These are phyloP conservation scores for Sarcophaga bullata DNA, from an alignment of 1,140 invertebrate genomes.

Conservation along the genomic window DNA sequence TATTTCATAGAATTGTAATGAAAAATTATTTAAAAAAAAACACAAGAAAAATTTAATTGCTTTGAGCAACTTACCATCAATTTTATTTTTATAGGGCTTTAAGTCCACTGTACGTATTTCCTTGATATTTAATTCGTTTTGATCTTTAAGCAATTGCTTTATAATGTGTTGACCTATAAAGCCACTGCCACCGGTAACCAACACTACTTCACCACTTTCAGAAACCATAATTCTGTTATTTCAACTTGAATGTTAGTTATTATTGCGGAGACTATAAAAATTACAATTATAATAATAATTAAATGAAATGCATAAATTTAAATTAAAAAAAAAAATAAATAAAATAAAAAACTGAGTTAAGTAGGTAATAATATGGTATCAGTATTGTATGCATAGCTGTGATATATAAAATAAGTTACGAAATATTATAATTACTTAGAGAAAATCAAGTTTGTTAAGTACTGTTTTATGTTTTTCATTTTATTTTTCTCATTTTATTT, in stretches of 20 bases:
- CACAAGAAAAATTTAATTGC: not conserved
- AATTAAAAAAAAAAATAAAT: not conserved
- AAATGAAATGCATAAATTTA: not conserved
- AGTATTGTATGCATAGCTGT: too few relatives aligned
- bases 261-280: slow-evolving; percentile 43
- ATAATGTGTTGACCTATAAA: slow-evolving; percentile 77
- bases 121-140: slow-evolving; percentile 63
- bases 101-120: slow-evolving; percentile 74
- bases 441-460: not conserved
- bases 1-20: too few relatives aligned
- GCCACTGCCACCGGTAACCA: slow-evolving; percentile 70
- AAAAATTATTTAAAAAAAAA: slow-evolving; percentile 20
- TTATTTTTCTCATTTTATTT: not conserved
- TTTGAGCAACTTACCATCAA: slow-evolving; percentile 62
- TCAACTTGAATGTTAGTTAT: not conserved
- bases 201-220: slow-evolving; percentile 55
- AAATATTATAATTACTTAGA: too few relatives aligned
- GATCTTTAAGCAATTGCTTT: slow-evolving; percentile 68
- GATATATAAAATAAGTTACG: too few relatives aligned
- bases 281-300: slow-evolving; percentile 11
- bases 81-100: slow-evolving; percentile 69
- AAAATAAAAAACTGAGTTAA: too few relatives aligned
- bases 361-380: too few relatives aligned
- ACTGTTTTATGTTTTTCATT: not conserved
- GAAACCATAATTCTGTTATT: slow-evolving; percentile 43